A percentile compares a stretch with the other conserved stretches of the same genome.
Conservation (phyloP, 2,113 vertebrate species). For the Campylomormyrus numenius region DNA sequence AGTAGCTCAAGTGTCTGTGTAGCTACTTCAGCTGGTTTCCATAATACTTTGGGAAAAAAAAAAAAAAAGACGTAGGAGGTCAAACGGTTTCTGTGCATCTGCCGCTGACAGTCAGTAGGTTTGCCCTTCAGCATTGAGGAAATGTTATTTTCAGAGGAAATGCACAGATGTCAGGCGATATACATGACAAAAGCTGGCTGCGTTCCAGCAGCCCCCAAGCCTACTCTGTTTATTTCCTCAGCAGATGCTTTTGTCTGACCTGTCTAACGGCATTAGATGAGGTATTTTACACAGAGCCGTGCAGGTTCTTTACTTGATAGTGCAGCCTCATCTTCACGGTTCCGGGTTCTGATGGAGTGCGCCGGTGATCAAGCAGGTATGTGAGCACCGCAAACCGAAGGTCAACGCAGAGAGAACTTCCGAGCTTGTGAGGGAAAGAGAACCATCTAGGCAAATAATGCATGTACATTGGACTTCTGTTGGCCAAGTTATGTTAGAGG, state of each 20-base stretch:
- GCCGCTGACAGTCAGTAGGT: neutral
- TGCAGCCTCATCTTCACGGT: neutral
- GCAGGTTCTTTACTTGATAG: neutral
- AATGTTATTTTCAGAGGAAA: neutral
- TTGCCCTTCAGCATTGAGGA: neutral
- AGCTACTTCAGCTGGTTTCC: neutral
- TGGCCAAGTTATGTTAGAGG: neutral
- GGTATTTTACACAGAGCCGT: neutral
- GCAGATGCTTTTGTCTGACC: neutral
- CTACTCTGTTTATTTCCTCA: neutral
- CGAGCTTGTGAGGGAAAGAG: neutral
- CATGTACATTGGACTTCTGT: neutral
- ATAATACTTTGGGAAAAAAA: neutral
- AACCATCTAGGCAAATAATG: neutral
- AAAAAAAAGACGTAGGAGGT: neutral
- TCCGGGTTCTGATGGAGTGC: neutral
- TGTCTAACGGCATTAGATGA: neutral
- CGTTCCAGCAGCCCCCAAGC: neutral
- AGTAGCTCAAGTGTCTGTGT: neutral
- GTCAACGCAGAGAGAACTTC: neutral
- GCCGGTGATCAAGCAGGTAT: neutral
- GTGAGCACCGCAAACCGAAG: neutral
- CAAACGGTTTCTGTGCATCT: neutral
- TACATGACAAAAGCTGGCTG: neutral
- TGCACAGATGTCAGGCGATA: neutral